These are phyloP conservation scores for Acinonyx jubatus DNA, from an alignment of 2,113 vertebrate species.

Conservation along the genomic window DNA sequence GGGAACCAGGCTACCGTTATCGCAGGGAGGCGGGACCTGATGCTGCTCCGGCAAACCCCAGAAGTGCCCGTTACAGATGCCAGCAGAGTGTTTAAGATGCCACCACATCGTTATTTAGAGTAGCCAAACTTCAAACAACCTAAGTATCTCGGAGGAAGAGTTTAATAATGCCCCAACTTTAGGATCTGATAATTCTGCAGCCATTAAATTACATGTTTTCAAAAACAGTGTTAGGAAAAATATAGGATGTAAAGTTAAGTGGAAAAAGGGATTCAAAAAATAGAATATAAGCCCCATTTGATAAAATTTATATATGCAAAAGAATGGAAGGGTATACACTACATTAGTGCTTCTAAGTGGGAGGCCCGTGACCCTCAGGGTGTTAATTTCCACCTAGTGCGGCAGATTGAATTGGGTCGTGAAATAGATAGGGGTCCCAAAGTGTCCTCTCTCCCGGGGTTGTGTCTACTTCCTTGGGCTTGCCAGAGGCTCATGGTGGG, in stretches of 20 bases:
- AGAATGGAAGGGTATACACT: background rate
- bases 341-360: background rate
- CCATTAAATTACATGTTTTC: background rate
- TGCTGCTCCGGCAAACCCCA: background rate
- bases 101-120: background rate
- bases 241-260: background rate
- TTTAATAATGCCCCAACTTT: background rate
- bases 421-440: too few species aligned
- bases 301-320: background rate
- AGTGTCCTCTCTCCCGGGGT: rapidly evolving
- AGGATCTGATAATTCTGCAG: background rate
- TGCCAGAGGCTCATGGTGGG: background rate
- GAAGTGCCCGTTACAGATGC: background rate
- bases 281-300: background rate
- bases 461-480: too few species aligned
- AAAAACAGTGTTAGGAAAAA: background rate
- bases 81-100: background rate
- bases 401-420: background rate
- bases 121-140: background rate
- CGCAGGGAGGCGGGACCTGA: background rate
- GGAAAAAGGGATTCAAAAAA: background rate
- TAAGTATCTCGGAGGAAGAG: background rate
- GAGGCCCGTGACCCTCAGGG: background rate
- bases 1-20: background rate
- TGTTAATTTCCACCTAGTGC: background rate